Evolutionary conservation across 2,797 vertebrate species (phyloP), one percentile per base, ranked within the genome.

Genomic region (Cercopithecus petaurista): DNA sequence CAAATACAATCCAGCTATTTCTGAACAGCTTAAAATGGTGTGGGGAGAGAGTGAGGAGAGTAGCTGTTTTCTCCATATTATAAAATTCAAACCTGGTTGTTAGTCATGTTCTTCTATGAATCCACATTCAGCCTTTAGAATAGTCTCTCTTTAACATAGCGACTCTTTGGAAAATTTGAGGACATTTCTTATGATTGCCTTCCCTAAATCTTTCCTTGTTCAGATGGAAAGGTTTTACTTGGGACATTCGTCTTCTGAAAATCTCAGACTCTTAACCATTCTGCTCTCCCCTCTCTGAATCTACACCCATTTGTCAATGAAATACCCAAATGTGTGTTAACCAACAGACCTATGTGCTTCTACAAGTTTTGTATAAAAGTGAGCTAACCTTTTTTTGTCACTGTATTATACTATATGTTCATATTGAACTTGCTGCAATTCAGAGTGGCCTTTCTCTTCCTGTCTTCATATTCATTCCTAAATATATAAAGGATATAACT

Each of bases 201-300:
- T 36, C 28, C 15, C 21, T 50, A 86, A 30, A 36, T 93, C 26
- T 75, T 83, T 79, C 15, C 57, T 93, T 93, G 55, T 92, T 88
- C 50, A 89, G 19, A 70, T 84, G 6, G 86, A 81, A 55, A 52
- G 1, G 33, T 15, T 90, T 67, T 28, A 41, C 50, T 52, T 90
- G 15, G 15, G 81, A 77, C 50, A 79, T 41, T 61, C 5, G 5
- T 90, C 7, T 39, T 52, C 12, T 26, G 21, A 90, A 76, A 36
- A 94, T 59, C 28, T 73, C 36, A 92, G 70, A 81, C 5, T 15
- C 55, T 33, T 76, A 64, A 88, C 33, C 46, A 21, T 46, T 70
- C 33, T 76, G 2, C 28, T 67, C 14, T 73, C 12, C 30, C 55
- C 83, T 19, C 57, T 95, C 80, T 87, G 36, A 21, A 90, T 57